Percentiles rank a stretch among this genome's conserved stretches.
phyloP scores from a whole-genome alignment of 2,113 vertebrate species.

The Peromyscus polionotus region DNA sequence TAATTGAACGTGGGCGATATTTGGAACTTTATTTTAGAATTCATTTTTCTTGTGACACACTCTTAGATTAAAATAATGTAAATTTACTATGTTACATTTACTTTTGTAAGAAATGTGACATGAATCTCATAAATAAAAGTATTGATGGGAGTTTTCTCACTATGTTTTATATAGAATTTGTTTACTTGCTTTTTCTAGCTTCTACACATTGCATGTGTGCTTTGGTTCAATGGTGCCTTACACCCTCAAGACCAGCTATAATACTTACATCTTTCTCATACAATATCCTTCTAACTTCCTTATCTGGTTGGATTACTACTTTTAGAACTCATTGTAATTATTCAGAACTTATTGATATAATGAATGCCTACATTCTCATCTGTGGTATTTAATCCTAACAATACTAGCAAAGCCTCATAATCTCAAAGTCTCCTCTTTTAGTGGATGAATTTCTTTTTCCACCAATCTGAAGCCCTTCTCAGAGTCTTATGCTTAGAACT shows the following conservation, averaged over 20 bases:
- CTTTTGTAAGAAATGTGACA: not conserved
- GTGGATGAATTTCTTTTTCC: not conserved
- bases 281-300: not conserved
- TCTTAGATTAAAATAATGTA: not conserved
- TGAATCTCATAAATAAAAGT: not conserved
- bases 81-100: not conserved
- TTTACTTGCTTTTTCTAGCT: not conserved
- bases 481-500: not conserved
- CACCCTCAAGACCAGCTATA: not conserved
- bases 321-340: not conserved
- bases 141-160: not conserved
- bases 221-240: not conserved
- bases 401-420: not conserved
- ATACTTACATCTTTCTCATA: not conserved
- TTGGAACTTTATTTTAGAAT: not conserved
- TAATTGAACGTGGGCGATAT: not conserved
- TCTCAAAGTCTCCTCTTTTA: not conserved
- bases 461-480: not conserved
- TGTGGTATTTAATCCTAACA: not conserved
- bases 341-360: not conserved
- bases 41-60: not conserved
- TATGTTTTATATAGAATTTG: not conserved
- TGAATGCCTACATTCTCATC: not conserved
- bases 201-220: not conserved
- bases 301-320: not conserved